Conservation (phyloP, 2,113 vertebrate genomes). For the cattle (Bos taurus) region ARS-UCD2.0 NC_037357.1:6127501-6128000, state of each 20-base stretch:
- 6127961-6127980: neutral
- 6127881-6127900: neutral
- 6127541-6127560: neutral
- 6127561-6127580: neutral
- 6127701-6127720: neutral
- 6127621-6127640: neutral
- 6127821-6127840: neutral
- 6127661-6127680: neutral
- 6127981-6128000: neutral
- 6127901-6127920: neutral
- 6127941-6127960: neutral
- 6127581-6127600: neutral
- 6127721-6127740: neutral
- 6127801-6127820: neutral
- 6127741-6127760: neutral
- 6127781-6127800: neutral
- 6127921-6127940: neutral
- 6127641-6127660: neutral
- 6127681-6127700: neutral
- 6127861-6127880: neutral
- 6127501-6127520: neutral
- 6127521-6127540: neutral
- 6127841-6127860: neutral
- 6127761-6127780: neutral
- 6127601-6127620: neutral